These are phyloP conservation scores for Pelagia noctiluca DNA, from an alignment of 30 jellyfish, hydroid and myxozoan genomes.

Conservation along the genomic window DNA sequence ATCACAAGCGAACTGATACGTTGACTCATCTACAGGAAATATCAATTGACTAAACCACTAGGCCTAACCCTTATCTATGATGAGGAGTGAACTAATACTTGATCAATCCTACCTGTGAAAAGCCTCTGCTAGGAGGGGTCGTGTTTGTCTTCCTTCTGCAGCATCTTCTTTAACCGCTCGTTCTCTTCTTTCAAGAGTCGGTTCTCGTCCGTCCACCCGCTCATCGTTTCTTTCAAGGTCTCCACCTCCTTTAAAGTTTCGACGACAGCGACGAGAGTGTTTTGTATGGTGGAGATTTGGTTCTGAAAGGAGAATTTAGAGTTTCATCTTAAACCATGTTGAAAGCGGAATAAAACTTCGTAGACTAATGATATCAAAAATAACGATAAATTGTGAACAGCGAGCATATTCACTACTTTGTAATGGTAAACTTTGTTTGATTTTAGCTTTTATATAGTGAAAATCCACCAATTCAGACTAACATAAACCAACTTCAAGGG, in stretches of 20 bases:
- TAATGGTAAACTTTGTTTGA: background rate
- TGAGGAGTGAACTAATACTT: too few relatives aligned
- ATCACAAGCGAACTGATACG: too few relatives aligned
- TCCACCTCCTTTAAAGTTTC: conserved; percentile 70
- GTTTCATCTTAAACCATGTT: background rate
- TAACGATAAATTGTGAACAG: background rate
- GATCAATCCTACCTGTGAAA: conserved; percentile 31
- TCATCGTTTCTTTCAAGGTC: conserved; percentile 70
- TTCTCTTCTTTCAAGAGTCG: conserved; percentile 74
- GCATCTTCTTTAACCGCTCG: conserved; percentile 52
- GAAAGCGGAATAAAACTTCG: background rate
- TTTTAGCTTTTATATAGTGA: background rate
- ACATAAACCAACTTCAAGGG: background rate
- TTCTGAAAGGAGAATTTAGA: conserved; percentile 27
- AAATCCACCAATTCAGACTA: background rate
- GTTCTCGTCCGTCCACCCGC: conserved; percentile 79
- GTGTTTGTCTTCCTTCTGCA: conserved; percentile 53
- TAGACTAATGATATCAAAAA: background rate
- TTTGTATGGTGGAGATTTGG: conserved; percentile 65
- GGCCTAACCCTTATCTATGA: too few relatives aligned
- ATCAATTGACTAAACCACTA: too few relatives aligned
- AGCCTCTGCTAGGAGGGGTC: conserved; percentile 58
- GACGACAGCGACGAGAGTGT: conserved; percentile 73
- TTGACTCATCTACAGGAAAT: too few relatives aligned
- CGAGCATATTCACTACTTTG: background rate